phyloP scores from a whole-genome alignment of 1,140 invertebrate species.

The Drosophila bocki region DNA sequence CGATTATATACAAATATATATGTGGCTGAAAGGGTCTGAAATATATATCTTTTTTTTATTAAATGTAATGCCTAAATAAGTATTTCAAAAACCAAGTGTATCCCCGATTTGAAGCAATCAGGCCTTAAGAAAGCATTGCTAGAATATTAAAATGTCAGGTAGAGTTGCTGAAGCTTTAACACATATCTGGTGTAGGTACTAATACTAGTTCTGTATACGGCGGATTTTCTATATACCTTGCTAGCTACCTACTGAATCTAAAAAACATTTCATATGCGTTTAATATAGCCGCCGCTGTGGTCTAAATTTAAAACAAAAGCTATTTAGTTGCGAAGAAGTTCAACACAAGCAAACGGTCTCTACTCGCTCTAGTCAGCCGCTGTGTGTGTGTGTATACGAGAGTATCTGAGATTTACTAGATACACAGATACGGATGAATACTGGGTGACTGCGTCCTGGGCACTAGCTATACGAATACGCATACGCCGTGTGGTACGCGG shows the following conservation, averaged over 20 bases:
- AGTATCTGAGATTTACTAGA: constrained; percentile 77
- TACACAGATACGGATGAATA: constrained; percentile 28
- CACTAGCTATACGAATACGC: constrained; percentile 52
- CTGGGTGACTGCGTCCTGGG: constrained; percentile 62
- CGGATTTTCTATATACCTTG: constrained; percentile 33
- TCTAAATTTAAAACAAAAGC: constrained; percentile 84
- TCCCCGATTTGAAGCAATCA: background rate
- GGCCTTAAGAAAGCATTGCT: background rate
- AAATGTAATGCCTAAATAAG: background rate
- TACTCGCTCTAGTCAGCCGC: constrained; percentile 32
- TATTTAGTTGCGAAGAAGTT: constrained; percentile 85
- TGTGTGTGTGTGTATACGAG: constrained; percentile 52
- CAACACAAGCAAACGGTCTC: constrained; percentile 61
- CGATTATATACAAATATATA: constrained; percentile 1
- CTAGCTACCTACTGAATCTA: constrained; percentile 68
- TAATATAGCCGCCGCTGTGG: constrained; percentile 77
- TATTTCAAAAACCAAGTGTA: background rate
- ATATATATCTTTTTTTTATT: background rate
- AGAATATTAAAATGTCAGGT: constrained; percentile 10
- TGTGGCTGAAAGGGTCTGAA: background rate
- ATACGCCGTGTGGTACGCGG: constrained; percentile 73
- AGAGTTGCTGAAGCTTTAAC: constrained; percentile 23
- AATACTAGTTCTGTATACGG: constrained; percentile 26
- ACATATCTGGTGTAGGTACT: constrained; percentile 22
- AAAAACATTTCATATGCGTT: constrained; percentile 83